Percentiles rank a stretch among this genome's conserved stretches.
These are phyloP conservation scores for Eilema griseolum DNA, from an alignment of 2,888 invertebrate genomes.

Conservation along the genomic window DNA sequence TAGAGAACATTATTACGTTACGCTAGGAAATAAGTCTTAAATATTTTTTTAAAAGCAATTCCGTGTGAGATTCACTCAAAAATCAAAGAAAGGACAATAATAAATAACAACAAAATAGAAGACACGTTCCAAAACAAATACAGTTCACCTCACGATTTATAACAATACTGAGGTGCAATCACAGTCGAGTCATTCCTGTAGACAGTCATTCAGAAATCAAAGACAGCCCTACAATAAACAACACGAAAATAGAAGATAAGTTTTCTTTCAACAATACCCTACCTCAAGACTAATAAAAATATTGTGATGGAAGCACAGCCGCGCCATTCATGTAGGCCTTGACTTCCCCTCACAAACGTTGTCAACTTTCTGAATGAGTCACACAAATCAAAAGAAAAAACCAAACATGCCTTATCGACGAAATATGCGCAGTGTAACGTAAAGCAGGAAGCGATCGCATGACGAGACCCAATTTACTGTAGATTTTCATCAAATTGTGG, in stretches of 20 bases:
- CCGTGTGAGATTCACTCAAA: too few relatives aligned
- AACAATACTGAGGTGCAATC: too few relatives aligned
- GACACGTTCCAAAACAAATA: too few relatives aligned
- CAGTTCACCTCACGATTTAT: too few relatives aligned
- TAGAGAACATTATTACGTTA: too few relatives aligned
- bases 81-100: too few relatives aligned
- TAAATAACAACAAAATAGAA: too few relatives aligned
- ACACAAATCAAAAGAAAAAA: neutral
- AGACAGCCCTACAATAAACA: neutral
- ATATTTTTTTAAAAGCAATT: too few relatives aligned
- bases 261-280: neutral
- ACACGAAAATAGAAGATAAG: neutral
- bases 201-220: neutral
- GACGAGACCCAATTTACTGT: slow-evolving; percentile 34
- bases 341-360: neutral
- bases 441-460: slow-evolving; percentile 33
- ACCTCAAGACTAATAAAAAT: neutral
- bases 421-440: neutral
- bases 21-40: too few relatives aligned
- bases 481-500: slow-evolving; percentile 35
- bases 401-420: neutral
- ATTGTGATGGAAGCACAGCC: neutral
- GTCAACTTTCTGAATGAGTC: neutral
- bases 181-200: too few relatives aligned
- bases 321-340: neutral